A percentile compares a stretch with the other conserved stretches of the same genome.
phyloP scores from a whole-genome alignment of 2,888 invertebrate genomes.

The Drosophila basisetae region DNA sequence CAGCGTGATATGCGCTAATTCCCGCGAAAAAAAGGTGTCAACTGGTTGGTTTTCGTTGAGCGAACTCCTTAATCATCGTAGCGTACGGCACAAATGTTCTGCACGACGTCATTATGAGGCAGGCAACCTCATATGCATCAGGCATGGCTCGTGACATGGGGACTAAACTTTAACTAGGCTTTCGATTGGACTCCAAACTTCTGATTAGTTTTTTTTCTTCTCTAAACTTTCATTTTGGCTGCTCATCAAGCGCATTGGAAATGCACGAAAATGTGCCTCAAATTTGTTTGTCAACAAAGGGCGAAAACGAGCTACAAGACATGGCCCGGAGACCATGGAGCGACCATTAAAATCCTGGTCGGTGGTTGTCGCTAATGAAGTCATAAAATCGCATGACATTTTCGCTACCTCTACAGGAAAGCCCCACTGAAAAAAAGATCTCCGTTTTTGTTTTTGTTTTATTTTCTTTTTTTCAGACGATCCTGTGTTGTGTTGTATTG shows the following conservation, averaged over 20 bases:
- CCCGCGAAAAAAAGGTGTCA: slow-evolving; percentile 68
- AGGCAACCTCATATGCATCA: slow-evolving; percentile 74
- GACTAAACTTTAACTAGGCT: slow-evolving; percentile 38
- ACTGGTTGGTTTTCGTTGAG: slow-evolving; percentile 43
- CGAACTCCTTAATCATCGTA: slow-evolving; percentile 63
- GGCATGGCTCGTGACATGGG: slow-evolving; percentile 64
- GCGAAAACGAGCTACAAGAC: slow-evolving; percentile 2
- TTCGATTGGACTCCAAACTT: slow-evolving; percentile 48
- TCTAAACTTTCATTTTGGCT: slow-evolving; percentile 65
- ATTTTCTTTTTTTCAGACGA: slow-evolving; percentile 54
- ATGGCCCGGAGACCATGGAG: slow-evolving; percentile 19
- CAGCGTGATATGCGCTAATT: slow-evolving; percentile 52
- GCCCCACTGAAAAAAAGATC: slow-evolving; percentile 58
- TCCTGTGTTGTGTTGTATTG: slow-evolving; percentile 47
- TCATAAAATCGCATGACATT: slow-evolving; percentile 85
- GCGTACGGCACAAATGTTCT: slow-evolving; percentile 63
- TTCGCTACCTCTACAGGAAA: slow-evolving; percentile 60
- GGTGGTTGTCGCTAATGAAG: slow-evolving; percentile 82
- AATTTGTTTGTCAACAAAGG: slow-evolving; percentile 65
- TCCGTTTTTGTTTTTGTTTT: slow-evolving; percentile 50
- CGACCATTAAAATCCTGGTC: slow-evolving; percentile 69
- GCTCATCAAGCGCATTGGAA: slow-evolving; percentile 61
- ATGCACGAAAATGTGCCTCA: slow-evolving; percentile 71
- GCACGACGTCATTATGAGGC: slow-evolving; percentile 80
- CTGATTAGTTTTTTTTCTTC: slow-evolving; percentile 59